These are phyloP conservation scores for Heloderma charlesbogerti DNA, from an alignment of 2,113 vertebrate genomes.

Conservation along the genomic window DNA sequence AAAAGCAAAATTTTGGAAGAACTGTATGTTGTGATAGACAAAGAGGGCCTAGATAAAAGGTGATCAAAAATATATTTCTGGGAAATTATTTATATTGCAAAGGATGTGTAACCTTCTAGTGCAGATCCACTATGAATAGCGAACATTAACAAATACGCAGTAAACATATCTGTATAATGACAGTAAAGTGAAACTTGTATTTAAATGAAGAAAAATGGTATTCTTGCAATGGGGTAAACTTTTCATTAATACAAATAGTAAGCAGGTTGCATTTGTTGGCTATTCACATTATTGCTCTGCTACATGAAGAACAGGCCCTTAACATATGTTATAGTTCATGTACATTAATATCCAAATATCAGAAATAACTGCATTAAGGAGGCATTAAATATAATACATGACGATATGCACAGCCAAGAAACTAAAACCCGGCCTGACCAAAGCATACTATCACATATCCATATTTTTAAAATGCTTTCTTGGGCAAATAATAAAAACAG, in stretches of 20 bases:
- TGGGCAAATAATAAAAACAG: constrained; percentile 46
- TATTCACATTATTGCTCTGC: constrained; percentile 86
- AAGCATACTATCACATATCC: constrained; percentile 57
- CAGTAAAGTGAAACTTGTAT: constrained; percentile 78
- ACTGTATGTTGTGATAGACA: constrained; percentile 52
- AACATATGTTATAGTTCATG: constrained; percentile 68
- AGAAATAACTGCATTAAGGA: constrained; percentile 60
- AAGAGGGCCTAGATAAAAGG: constrained; percentile 49
- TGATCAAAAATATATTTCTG: constrained; percentile 56
- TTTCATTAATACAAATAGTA: constrained; percentile 81
- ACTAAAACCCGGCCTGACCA: constrained; percentile 64
- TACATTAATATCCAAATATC: constrained; percentile 66
- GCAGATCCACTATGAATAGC: constrained; percentile 57
- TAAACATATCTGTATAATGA: constrained; percentile 72
- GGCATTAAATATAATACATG: constrained; percentile 50
- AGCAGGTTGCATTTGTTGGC: constrained; percentile 73
- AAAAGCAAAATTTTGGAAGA: constrained; percentile 54
- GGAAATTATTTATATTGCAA: constrained; percentile 49
- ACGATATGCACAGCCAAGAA: constrained; percentile 66
- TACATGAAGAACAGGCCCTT: constrained; percentile 73
- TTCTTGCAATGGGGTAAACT: constrained; percentile 78
- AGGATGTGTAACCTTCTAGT: constrained; percentile 57
- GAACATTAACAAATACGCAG: constrained; percentile 75
- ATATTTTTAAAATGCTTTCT: constrained; percentile 48
- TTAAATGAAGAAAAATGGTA: constrained; percentile 77